Base-by-base conservation (phyloP, 2,113 vertebrate genomes). In the Eulacestoma nigropectus region DNA sequence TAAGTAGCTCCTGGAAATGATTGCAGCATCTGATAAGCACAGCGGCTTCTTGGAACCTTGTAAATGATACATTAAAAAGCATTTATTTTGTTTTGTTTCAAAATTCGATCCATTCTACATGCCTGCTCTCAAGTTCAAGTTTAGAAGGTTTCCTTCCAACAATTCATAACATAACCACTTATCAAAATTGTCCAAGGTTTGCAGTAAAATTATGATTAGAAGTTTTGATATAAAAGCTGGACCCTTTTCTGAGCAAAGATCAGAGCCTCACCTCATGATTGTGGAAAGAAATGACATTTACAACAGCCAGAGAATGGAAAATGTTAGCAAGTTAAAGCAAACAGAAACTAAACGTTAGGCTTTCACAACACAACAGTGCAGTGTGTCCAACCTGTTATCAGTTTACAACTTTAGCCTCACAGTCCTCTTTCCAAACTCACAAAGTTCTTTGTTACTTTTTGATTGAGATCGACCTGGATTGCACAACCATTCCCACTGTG, bases 261-360 rank as follows among this genome's bases (percentile, higher is more conserved):
- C 92, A 93, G 65, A 59, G 86, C 68, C 78, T 88, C 70, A 16
- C 44, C 73, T 90, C 5, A 11, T 80, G 86, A 92, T 55, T 15
- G 3, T 89, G 95, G 94, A 96, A 96, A 97, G 89, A 89, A 93
- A 26, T 96, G 92, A 92, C 91, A 92, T 96, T 95, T 97, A 92
- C 94, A 91, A 65, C 80, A 81, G 39, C 65, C 56, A 90, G 70
- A 87, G 90, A 84, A 84, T 90, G 95, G 95, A 97, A 97, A 97
- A 96, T 89, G 63, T 93, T 89, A 94, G 87, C 49, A 65, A 94
- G 92, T 86, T 94, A 94, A 93, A 95, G 78, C 93, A 96, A 97
- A 96, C 59, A 95, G 90, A 91, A 95, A 59, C 62, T 80, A 80
- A 89, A 90, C 69, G 0, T 77, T 63, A 59, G 41, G 37, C 87